A percentile compares a stretch with the other conserved stretches of the same genome.
Evolutionary conservation across 2,797 vertebrate species (phyloP).

Genomic region (Antrozous pallidus): DNA sequence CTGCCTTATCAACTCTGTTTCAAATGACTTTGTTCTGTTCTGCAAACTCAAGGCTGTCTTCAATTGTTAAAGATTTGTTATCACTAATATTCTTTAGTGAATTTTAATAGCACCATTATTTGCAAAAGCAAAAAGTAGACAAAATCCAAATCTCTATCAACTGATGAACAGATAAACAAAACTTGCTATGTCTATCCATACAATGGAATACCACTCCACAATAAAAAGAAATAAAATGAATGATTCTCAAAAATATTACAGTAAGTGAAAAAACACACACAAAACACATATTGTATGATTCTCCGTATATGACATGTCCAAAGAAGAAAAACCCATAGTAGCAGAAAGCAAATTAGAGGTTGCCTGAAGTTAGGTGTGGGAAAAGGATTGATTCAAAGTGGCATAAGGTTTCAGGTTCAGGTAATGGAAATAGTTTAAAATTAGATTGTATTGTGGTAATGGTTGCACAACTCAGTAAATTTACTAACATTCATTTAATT

Average conservation of each 20-base stretch:
- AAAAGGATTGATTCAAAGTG: not conserved
- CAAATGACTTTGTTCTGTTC: not conserved
- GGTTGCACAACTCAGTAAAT: not conserved
- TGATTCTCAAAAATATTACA: not conserved
- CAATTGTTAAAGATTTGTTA: not conserved
- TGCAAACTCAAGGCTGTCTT: slow-evolving; percentile 24
- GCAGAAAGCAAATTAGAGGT: not conserved
- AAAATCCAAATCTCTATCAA: not conserved
- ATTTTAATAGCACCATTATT: not conserved
- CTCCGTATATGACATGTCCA: not conserved
- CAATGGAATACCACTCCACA: not conserved
- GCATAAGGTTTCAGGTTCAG: not conserved
- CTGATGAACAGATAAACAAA: not conserved
- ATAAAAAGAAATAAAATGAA: not conserved
- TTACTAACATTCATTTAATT: not conserved
- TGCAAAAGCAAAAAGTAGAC: not conserved
- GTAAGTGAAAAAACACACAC: not conserved
- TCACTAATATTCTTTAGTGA: not conserved
- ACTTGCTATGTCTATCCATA: not conserved
- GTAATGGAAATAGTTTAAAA: slow-evolving; percentile 40
- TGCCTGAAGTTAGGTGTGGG: not conserved
- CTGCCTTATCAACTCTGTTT: not conserved
- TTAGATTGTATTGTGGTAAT: not conserved
- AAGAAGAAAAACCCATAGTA: not conserved
- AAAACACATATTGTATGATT: not conserved